A percentile compares a stretch with the other conserved stretches of the same genome.
phyloP scores from a whole-genome alignment of 2,888 invertebrate genomes.

The Catocala nupta region DNA sequence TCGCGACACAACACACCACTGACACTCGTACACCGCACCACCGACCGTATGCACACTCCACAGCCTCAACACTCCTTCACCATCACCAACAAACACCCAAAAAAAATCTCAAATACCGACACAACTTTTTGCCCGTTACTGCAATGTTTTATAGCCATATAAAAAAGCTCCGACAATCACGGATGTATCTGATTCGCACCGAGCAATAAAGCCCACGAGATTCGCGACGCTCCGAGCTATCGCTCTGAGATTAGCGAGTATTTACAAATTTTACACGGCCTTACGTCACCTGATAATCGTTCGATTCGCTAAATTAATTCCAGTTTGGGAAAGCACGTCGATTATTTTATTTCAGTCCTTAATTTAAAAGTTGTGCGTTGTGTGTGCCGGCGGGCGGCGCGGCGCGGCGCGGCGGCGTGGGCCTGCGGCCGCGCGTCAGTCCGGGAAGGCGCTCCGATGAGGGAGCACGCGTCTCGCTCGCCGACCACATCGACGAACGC shows the following conservation, averaged over 20 bases:
- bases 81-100: constrained; percentile 26
- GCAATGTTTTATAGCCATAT: constrained; percentile 43
- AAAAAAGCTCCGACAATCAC: constrained; percentile 50
- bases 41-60: constrained; percentile 11
- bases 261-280: constrained; percentile 50
- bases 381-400: constrained; percentile 55
- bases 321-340: constrained; percentile 65
- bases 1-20: constrained; percentile 41
- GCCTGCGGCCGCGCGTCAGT: constrained; percentile 59
- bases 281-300: constrained; percentile 60
- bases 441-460: constrained; percentile 79
- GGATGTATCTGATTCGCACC: constrained; percentile 48
- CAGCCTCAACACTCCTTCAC: constrained; percentile 17
- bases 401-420: constrained; percentile 1
- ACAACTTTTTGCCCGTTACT: constrained; percentile 42
- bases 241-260: constrained; percentile 45
- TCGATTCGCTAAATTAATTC: constrained; percentile 64
- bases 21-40: constrained; percentile 26
- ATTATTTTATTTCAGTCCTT: constrained; percentile 75
- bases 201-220: constrained; percentile 45
- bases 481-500: constrained; percentile 61
- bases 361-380: constrained; percentile 69
- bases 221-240: constrained; percentile 42
- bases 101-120: constrained; percentile 26
- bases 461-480: constrained; percentile 75